Conservation (phyloP, 2,797 vertebrate species). For the Prionace glauca region DNA sequence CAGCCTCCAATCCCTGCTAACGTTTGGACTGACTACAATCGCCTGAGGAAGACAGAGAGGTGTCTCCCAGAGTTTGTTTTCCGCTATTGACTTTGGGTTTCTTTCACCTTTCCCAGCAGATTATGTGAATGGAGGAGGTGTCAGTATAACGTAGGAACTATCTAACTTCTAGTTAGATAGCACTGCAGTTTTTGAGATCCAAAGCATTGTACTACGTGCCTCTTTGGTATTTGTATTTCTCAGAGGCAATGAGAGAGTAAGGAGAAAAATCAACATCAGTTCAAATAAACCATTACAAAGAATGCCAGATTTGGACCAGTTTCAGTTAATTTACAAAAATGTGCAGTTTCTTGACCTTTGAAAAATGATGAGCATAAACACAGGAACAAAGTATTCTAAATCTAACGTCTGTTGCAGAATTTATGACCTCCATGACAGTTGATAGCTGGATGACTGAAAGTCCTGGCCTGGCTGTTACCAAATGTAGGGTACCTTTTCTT, state of each 20-base stretch:
- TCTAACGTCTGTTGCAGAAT: not conserved
- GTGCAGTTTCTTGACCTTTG: not conserved
- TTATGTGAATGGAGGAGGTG: no score
- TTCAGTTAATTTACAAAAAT: not conserved
- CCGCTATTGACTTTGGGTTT: no score
- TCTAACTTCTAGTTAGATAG: no score
- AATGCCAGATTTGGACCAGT: not conserved
- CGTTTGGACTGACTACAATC: no score
- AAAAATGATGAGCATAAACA: not conserved
- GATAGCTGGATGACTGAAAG: not conserved
- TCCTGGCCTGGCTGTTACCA: not conserved
- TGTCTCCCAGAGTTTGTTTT: no score
- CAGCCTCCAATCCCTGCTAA: no score
- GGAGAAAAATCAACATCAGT: not conserved
- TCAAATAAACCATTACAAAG: not conserved
- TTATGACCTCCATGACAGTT: not conserved
- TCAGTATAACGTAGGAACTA: no score
- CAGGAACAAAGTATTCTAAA: not conserved
- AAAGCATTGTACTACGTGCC: not conserved
- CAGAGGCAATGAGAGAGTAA: not conserved
- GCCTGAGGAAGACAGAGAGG: no score
- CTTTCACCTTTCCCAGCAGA: no score
- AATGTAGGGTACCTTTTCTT: no score
- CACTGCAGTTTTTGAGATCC: not conserved
- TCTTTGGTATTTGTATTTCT: not conserved